Evolutionary conservation across 1,140 invertebrate species (phyloP).

Genomic region (Drosophila prosaltans): DNA sequence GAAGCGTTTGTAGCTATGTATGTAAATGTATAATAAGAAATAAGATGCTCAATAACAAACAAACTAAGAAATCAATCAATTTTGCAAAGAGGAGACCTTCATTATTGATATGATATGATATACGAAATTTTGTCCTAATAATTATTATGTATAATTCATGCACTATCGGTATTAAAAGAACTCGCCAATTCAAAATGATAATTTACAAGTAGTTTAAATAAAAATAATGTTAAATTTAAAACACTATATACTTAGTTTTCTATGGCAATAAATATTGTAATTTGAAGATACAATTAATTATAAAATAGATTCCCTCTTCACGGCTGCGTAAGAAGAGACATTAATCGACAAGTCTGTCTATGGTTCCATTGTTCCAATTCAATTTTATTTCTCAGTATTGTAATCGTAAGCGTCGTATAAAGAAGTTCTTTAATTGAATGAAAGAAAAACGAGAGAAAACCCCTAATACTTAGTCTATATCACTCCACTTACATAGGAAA

Average conservation of each 20-base stretch:
- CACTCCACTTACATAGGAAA: too few relatives aligned
- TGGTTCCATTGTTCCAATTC: too few relatives aligned
- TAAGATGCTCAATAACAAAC: not conserved
- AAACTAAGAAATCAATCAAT: not conserved
- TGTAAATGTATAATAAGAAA: slow-evolving; percentile 3
- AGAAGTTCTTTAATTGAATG: too few relatives aligned
- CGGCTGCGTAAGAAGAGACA: too few relatives aligned
- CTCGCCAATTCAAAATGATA: slow-evolving; percentile 1
- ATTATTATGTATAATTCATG: slow-evolving; percentile 7
- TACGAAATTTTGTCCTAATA: not conserved
- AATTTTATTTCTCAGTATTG: too few relatives aligned
- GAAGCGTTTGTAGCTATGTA: not conserved
- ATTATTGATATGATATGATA: not conserved
- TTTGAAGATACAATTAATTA: not conserved
- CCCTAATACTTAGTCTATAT: too few relatives aligned
- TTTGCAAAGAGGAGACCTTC: not conserved
- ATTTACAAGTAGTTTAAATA: slow-evolving; percentile 6
- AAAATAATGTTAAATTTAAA: slow-evolving; percentile 6
- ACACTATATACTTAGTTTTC: not conserved
- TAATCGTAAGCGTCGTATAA: too few relatives aligned
- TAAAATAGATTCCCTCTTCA: too few relatives aligned
- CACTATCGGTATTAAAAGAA: slow-evolving; percentile 6
- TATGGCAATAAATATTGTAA: slow-evolving; percentile 4
- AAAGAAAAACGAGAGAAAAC: too few relatives aligned
- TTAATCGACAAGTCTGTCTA: too few relatives aligned